Percentiles rank a stretch among this genome's conserved stretches.
phyloP scores from a whole-genome alignment of 23 tunicate genomes.

The Styela clava region DNA sequence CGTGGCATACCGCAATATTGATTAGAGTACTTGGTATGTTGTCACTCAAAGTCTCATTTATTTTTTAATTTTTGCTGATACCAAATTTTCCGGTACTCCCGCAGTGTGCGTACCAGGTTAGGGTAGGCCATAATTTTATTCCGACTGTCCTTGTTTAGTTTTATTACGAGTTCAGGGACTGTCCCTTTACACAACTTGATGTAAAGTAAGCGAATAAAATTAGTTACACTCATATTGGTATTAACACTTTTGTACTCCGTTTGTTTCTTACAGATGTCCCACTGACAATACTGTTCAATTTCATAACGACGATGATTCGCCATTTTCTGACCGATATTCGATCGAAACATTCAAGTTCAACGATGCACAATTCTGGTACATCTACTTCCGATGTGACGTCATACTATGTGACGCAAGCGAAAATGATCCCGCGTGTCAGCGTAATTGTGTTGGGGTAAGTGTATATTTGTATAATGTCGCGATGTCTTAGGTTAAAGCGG shows the following conservation, averaged over 20 bases:
- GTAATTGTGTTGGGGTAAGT: conserved; percentile 39
- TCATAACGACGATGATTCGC: conserved; percentile 1
- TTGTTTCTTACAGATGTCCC: conserved; percentile 35
- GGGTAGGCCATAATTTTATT: no score
- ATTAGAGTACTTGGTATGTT: no score
- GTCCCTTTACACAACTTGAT: no score
- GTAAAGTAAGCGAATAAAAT: no score
- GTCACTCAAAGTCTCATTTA: no score
- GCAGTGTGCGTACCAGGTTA: no score
- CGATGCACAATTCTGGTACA: conserved; percentile 28
- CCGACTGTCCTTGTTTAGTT: no score
- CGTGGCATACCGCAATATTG: no score
- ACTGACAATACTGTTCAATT: conserved; percentile 47
- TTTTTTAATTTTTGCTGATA: no score
- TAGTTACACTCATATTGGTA: no score
- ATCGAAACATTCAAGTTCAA: conserved; percentile 54
- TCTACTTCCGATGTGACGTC: conserved; percentile 70
- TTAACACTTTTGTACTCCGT: not conserved
- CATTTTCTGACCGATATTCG: conserved; percentile 24
- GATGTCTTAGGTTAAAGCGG: not conserved
- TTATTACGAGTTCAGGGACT: no score
- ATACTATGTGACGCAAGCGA: conserved; percentile 54
- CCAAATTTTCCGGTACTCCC: no score
- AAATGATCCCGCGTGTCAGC: conserved; percentile 31
- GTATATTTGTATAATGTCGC: not conserved